Base-by-base conservation (phyloP, 2,113 vertebrate species). In the Saccopteryx leptura region DNA sequence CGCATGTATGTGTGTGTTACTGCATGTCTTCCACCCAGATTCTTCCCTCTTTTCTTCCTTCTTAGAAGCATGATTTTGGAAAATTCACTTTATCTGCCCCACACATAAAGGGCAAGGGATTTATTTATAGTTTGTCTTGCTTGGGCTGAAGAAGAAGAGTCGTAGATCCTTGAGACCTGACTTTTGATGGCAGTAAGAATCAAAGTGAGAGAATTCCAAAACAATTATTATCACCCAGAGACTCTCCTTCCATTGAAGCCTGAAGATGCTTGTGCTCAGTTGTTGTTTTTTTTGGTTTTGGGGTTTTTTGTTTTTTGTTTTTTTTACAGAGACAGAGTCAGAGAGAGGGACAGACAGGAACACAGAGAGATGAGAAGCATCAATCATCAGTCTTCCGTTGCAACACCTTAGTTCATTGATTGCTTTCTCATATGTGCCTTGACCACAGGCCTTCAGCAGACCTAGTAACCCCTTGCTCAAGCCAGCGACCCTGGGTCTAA, bases 161-260 rank as follows among this genome's bases (percentile, higher is more conserved):
- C 69, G 23, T 11, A 82, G 76, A 48, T 91, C 24, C 66, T 46
- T 4, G 19, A 93, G 31, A 60, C 33, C 66, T 65, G 66, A 82
- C 28, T 90, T 96, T 91, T 71, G 68, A 60, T 89, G 84, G 33
- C 61, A 68, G 33, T 65, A 82, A 90, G 81, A 82, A 85, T 60
- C n/a, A 91, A 69, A 96, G 46, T 58, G 17, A 87, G 50, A 96
- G 24, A 56, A 91, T 81, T 48, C 71, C 54, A 93, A 63, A 94
- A 69, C 23, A 84, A 94, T 68, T 91, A 26, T 2, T 68, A 54
- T 71, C 23, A 71, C 66, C 52, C 56, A n/a, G 54, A 93, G 33
- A 50, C 46, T 15, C 52, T 84, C 18, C 61, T 88, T 71, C 71
- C 68, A 61, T 28, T 82, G 23, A 71, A 39, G 65, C 14, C 54